phyloP scores from a whole-genome alignment of 2,888 invertebrate species.

The Corbicula japonica region DNA sequence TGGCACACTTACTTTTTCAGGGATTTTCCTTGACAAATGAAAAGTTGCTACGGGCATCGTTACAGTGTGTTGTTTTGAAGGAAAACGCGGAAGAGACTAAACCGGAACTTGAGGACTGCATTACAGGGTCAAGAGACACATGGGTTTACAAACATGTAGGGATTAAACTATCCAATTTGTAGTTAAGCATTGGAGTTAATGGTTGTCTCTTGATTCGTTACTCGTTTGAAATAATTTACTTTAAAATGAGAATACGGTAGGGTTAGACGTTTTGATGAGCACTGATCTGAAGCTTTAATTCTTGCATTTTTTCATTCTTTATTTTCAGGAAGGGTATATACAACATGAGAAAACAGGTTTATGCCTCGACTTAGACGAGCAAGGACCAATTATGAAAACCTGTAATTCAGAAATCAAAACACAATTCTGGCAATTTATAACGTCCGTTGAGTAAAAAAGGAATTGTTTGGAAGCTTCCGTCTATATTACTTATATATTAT shows the following conservation, averaged over 20 bases:
- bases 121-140: conserved; percentile 70
- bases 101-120: conserved; percentile 75
- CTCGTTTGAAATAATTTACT: too few relatives aligned
- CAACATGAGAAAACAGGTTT: conserved; percentile 72
- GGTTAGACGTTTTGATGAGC: too few relatives aligned
- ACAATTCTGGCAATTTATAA: conserved; percentile 76
- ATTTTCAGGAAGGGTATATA: too few relatives aligned
- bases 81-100: conserved; percentile 36
- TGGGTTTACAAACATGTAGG: conserved; percentile 74
- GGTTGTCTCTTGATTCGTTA: too few relatives aligned
- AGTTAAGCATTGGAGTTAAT: too few relatives aligned
- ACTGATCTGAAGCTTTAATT: too few relatives aligned
- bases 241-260: too few relatives aligned
- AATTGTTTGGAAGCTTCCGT: too few relatives aligned
- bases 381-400: conserved; percentile 69
- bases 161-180: too few relatives aligned
- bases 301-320: too few relatives aligned
- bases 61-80: conserved; percentile 77
- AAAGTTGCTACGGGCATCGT: conserved; percentile 63
- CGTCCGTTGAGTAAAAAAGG: conserved; percentile 41
- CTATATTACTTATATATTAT: too few relatives aligned
- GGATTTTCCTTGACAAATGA: conserved; percentile 74
- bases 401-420: conserved; percentile 62
- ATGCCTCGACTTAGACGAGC: conserved; percentile 72
- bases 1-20: too few relatives aligned